phyloP scores from a whole-genome alignment of 2,888 invertebrate genomes.

The Mimas tiliae region DNA sequence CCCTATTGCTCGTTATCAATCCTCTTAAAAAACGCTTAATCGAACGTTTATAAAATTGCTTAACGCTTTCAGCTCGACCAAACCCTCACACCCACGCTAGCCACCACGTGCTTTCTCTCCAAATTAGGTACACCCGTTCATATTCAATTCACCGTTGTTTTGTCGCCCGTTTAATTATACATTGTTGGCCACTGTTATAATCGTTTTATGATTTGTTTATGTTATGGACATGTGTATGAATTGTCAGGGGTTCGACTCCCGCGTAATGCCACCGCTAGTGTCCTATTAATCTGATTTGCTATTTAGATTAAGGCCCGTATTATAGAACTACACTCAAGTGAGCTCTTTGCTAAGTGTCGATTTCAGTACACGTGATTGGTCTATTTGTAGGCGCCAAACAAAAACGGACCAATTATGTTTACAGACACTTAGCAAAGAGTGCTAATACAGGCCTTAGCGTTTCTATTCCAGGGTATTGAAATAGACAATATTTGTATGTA shows the following conservation, averaged over 20 bases:
- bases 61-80: not conserved
- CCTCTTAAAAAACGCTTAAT: too few species aligned
- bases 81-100: slow-evolving; percentile 37
- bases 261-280: slow-evolving; percentile 9
- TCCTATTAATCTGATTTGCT: slow-evolving; percentile 15
- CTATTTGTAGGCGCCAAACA: too few species aligned
- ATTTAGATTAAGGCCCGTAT: too few species aligned
- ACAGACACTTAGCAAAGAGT: too few species aligned
- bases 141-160: slow-evolving; percentile 43
- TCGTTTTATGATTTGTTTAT: slow-evolving; percentile 21
- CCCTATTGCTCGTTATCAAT: too few species aligned
- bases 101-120: slow-evolving; percentile 46
- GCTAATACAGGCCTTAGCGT: too few species aligned
- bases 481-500: too few species aligned
- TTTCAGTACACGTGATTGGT: too few species aligned
- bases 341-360: too few species aligned
- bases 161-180: slow-evolving; percentile 37
- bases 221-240: slow-evolving; percentile 10
- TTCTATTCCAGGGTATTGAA: not conserved
- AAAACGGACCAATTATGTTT: too few species aligned
- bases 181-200: slow-evolving; percentile 17
- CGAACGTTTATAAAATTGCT: not conserved
- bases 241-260: not conserved
- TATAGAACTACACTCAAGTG: too few species aligned
- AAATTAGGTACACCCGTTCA: slow-evolving; percentile 39